phyloP scores from a whole-genome alignment of 2,888 invertebrate species.

The Pandemis heparana region DNA sequence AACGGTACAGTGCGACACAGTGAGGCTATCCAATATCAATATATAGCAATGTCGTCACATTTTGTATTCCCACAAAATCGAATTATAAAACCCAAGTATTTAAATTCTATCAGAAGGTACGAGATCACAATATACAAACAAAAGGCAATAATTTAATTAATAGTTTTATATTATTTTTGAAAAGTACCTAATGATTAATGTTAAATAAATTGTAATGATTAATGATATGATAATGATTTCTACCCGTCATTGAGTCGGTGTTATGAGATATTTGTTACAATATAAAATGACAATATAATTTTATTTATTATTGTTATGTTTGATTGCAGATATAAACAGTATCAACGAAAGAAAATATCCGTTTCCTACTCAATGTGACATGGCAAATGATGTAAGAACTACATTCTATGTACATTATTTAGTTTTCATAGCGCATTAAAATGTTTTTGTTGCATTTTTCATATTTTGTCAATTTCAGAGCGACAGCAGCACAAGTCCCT shows the following conservation, averaged over 20 bases:
- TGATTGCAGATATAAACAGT: conserved; percentile 54
- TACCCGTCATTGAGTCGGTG: background rate
- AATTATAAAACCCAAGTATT: no score
- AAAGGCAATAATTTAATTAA: no score
- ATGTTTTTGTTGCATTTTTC: background rate
- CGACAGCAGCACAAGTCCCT: conserved; percentile 57
- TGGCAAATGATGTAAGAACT: conserved; percentile 57
- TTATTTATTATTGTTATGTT: background rate
- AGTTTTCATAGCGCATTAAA: background rate
- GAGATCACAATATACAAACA: no score
- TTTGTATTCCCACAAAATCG: background rate
- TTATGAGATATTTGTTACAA: background rate
- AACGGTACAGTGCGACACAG: conserved; percentile 46
- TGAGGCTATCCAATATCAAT: background rate
- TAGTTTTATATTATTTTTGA: no score
- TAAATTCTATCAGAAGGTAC: no score
- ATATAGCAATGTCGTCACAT: background rate
- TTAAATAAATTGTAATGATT: no score
- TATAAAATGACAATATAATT: background rate
- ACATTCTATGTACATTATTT: background rate
- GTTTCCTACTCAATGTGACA: conserved; percentile 55
- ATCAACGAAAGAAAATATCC: conserved; percentile 57
- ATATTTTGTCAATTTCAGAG: conserved; percentile 50
- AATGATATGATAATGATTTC: background rate
- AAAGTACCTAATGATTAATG: no score